Percentiles rank a stretch among this genome's conserved stretches.
These are phyloP conservation scores for Lanistes nyassanus DNA, from an alignment of 1,140 invertebrate genomes.

Conservation along the genomic window DNA sequence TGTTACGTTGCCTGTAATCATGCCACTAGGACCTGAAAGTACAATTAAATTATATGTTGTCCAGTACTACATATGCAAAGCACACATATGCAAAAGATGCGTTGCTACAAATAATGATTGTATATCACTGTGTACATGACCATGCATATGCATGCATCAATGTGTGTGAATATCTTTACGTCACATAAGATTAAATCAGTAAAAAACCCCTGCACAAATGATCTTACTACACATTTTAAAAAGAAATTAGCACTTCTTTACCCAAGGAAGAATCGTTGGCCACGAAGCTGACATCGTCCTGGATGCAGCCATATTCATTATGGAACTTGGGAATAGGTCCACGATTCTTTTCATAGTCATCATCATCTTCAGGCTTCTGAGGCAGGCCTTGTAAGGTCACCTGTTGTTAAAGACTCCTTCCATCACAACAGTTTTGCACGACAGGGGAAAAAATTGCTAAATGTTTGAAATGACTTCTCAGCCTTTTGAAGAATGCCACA, in stretches of 20 bases:
- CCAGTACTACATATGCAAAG: background rate
- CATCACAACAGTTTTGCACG: constrained; percentile 1
- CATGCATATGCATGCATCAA: background rate
- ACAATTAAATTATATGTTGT: background rate
- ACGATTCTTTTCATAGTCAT: constrained; percentile 67
- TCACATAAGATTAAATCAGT: background rate
- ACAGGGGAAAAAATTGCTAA: too few relatives aligned
- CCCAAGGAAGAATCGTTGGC: constrained; percentile 60
- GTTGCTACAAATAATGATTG: background rate
- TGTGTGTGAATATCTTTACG: background rate
- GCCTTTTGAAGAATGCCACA: too few relatives aligned
- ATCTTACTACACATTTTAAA: too few relatives aligned
- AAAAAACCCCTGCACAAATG: background rate
- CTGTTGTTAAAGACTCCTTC: constrained; percentile 37
- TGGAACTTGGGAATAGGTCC: constrained; percentile 68
- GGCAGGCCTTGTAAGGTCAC: constrained; percentile 67
- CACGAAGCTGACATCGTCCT: constrained; percentile 66
- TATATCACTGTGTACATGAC: background rate
- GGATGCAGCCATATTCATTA: constrained; percentile 68
- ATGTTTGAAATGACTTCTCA: too few relatives aligned
- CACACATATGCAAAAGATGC: background rate
- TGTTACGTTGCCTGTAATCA: constrained; percentile 68
- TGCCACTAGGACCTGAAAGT: constrained; percentile 62
- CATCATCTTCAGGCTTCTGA: constrained; percentile 66
- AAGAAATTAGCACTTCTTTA: constrained; percentile 29